phyloP scores from a whole-genome alignment of 2,888 invertebrate genomes.

The Antheraea assamensis region DNA sequence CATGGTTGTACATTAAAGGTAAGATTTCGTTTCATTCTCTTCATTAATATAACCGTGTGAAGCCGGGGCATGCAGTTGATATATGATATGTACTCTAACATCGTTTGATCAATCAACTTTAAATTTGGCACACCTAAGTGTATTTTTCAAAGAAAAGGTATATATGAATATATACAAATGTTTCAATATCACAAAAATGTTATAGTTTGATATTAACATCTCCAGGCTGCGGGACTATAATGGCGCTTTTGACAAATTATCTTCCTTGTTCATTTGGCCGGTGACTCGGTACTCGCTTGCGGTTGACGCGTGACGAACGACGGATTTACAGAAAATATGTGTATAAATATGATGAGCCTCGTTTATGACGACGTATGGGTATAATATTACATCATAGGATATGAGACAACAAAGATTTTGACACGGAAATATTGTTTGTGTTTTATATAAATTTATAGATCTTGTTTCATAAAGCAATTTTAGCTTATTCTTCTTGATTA shows the following conservation, averaged over 20 bases:
- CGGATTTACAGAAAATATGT: constrained; percentile 48
- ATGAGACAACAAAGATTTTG: neutral
- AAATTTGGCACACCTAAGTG: too few species aligned
- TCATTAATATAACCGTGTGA: too few species aligned
- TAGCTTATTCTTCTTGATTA: neutral
- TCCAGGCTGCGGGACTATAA: neutral
- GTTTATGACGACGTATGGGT: constrained; percentile 1
- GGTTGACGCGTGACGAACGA: constrained; percentile 55
- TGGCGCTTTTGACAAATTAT: constrained; percentile 42
- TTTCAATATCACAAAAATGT: neutral
- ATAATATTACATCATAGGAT: neutral
- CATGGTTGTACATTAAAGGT: too few species aligned
- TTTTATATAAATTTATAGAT: neutral
- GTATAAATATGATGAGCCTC: constrained; percentile 13
- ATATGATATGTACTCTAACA: too few species aligned
- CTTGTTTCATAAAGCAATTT: neutral
- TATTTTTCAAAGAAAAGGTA: too few species aligned
- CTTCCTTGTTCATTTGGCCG: constrained; percentile 49
- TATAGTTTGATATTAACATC: neutral
- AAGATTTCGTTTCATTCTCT: too few species aligned
- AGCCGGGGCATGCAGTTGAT: too few species aligned
- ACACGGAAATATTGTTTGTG: neutral
- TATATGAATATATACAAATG: neutral
- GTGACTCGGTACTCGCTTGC: constrained; percentile 16
- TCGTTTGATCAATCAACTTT: too few species aligned